A percentile compares a stretch with the other conserved stretches of the same genome.
Conservation (phyloP, 2,888 invertebrate genomes). For the Cryptocephalus moraei region DNA sequence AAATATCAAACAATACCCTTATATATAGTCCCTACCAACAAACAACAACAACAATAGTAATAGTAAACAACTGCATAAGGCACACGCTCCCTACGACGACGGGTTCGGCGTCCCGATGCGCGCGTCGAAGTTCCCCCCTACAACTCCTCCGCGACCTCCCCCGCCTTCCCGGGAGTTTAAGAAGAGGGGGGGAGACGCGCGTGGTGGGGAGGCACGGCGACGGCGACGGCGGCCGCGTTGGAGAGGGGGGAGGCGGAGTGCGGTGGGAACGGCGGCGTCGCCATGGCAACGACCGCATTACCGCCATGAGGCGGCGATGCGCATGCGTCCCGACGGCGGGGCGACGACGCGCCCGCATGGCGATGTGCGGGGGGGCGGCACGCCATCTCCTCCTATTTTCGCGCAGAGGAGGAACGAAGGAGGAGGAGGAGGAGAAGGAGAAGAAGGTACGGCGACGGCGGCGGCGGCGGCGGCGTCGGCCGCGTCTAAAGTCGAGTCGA, state of each 20-base stretch:
- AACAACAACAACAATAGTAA: no score
- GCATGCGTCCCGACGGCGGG: conserved; percentile 21
- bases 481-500: no score
- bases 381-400: conserved; percentile 4
- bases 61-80: conserved; percentile 9
- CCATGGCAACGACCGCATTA: conserved; percentile 40
- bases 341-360: conserved; percentile 13
- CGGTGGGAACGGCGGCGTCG: conserved; percentile 28
- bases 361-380: conserved; percentile 20
- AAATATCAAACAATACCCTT: no score
- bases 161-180: not conserved
- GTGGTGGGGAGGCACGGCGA: no score
- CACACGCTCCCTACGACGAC: no score
- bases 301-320: conserved; percentile 35
- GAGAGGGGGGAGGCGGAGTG: conserved; percentile 11
- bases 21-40: no score
- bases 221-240: conserved; percentile 1
- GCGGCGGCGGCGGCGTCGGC: not conserved
- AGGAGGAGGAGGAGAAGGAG: no score
- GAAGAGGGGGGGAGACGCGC: no score
- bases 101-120: no score
- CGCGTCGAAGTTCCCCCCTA: conserved; percentile 4
- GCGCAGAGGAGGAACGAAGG: no score
- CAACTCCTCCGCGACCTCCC: conserved; percentile 9
- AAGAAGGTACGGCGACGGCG: no score